Percentiles rank a stretch among this genome's conserved stretches.
These are phyloP conservation scores for Trilocha varians DNA, from an alignment of 2,888 invertebrate species.

Conservation along the genomic window DNA sequence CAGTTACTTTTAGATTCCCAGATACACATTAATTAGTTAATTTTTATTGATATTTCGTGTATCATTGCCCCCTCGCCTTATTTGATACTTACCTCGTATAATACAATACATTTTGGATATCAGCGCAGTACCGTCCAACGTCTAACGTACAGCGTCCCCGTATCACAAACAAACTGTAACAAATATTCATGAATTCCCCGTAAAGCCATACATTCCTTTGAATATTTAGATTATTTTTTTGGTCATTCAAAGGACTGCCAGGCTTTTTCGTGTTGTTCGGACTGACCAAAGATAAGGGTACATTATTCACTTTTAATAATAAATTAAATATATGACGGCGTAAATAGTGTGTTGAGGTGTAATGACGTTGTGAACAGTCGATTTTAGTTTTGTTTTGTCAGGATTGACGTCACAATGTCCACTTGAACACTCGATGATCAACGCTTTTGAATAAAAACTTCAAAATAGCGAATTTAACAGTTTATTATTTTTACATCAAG, in stretches of 20 bases:
- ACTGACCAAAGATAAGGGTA: constrained; percentile 20
- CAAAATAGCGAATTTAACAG: no score
- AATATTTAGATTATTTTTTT: constrained; percentile 14
- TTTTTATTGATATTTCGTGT: neutral
- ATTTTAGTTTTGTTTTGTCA: no score
- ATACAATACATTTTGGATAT: constrained; percentile 43
- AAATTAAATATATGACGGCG: no score
- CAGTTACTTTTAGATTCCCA: neutral
- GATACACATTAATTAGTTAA: neutral
- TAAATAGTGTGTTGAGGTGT: no score
- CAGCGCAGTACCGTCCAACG: constrained; percentile 37
- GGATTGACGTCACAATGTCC: no score
- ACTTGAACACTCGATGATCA: no score
- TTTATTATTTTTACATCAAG: no score
- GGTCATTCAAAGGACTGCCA: constrained; percentile 23
- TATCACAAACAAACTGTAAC: constrained; percentile 68
- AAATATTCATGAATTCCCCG: constrained; percentile 71
- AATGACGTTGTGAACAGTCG: no score
- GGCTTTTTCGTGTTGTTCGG: constrained; percentile 8
- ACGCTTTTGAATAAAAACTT: no score
- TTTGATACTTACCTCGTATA: constrained; percentile 52
- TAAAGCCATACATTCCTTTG: constrained; percentile 47
- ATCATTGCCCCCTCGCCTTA: constrained; percentile 5
- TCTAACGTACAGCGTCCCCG: constrained; percentile 51
- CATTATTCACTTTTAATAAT: no score